These are phyloP conservation scores for Cactoblastis cactorum DNA, from an alignment of 2,888 invertebrate genomes.

Conservation along the genomic window DNA sequence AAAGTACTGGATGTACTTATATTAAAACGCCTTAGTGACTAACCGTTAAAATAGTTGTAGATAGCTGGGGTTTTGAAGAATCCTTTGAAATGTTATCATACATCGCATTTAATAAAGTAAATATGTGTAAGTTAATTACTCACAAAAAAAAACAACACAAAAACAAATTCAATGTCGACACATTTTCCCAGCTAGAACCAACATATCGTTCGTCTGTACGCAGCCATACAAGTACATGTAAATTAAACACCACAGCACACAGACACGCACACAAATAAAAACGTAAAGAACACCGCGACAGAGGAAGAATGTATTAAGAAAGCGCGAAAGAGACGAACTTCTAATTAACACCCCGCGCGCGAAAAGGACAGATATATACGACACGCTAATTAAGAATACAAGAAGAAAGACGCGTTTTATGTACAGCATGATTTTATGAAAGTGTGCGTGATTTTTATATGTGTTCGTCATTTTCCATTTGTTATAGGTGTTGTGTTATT, in stretches of 20 bases:
- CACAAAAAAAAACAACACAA: slow-evolving; percentile 10
- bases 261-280: slow-evolving; percentile 79
- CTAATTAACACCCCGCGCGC: slow-evolving; percentile 67
- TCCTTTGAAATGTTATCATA: background rate
- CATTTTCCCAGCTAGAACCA: slow-evolving; percentile 21
- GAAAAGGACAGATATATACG: slow-evolving; percentile 63
- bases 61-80: too few species aligned
- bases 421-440: slow-evolving; percentile 56
- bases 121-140: slow-evolving; percentile 12
- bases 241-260: slow-evolving; percentile 79
- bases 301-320: slow-evolving; percentile 81
- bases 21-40: too few species aligned
- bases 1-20: too few species aligned
- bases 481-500: slow-evolving; percentile 69
- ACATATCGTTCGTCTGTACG: slow-evolving; percentile 50
- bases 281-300: slow-evolving; percentile 77
- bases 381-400: slow-evolving; percentile 85
- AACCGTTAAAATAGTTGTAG: too few species aligned
- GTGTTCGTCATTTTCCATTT: slow-evolving; percentile 58
- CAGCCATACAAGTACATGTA: slow-evolving; percentile 78
- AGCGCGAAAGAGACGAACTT: slow-evolving; percentile 74
- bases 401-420: slow-evolving; percentile 82
- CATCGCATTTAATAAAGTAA: slow-evolving; percentile 1
- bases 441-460: slow-evolving; percentile 48
- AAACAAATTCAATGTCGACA: slow-evolving; percentile 9